phyloP scores from a whole-genome alignment of 2,797 vertebrate genomes.

The Tapirus indicus region DNA sequence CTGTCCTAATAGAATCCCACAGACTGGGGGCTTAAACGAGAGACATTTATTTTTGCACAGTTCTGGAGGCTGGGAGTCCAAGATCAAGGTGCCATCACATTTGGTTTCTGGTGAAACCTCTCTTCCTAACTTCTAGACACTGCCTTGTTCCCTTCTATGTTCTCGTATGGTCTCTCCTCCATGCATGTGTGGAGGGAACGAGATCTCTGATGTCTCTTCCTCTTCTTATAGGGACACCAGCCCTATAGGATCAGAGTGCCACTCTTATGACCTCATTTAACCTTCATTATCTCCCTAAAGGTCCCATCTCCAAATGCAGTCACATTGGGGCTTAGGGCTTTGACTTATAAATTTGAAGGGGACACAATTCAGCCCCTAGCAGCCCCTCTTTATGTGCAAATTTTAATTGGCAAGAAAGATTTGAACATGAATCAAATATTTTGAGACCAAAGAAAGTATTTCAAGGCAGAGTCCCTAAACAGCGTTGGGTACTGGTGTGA shows the following conservation, averaged over 20 bases:
- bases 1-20: background rate
- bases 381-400: background rate
- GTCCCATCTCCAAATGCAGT: background rate
- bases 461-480: background rate
- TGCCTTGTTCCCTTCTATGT: background rate
- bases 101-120: background rate
- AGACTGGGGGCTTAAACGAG: too few species aligned
- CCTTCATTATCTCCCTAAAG: background rate
- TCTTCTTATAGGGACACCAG: background rate
- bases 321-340: background rate
- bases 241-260: background rate
- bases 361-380: background rate
- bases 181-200: accelerated
- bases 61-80: background rate
- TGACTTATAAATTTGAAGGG: background rate
- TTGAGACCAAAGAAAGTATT: background rate
- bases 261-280: background rate
- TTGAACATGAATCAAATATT: background rate
- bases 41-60: background rate
- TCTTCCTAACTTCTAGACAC: background rate
- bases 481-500: background rate
- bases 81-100: background rate
- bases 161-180: background rate
- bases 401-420: background rate
- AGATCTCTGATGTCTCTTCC: background rate